Base-by-base conservation (phyloP, 2,113 vertebrate genomes). In the Atlantisia rogersi region DNA sequence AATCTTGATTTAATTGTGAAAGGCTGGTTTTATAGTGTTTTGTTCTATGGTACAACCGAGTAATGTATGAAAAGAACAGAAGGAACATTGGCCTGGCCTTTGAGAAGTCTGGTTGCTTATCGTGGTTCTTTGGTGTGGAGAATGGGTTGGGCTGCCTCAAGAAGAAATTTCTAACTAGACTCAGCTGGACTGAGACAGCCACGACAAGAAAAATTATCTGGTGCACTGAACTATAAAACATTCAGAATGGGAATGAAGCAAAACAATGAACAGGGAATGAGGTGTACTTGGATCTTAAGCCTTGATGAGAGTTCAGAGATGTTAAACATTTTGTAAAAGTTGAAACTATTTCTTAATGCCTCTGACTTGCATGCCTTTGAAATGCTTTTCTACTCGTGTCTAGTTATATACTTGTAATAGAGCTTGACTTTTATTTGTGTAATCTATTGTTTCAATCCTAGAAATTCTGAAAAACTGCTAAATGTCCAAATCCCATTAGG, bases 281-380 rank as follows among this genome's bases (percentile, higher is more conserved):
- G 32, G 83, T 94, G 50, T 50, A 52, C 50, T 93, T 91, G 90
- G 39, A 62, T 82, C 63, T 92, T 86, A 83, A 96, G 37, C 50
- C 67, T 84, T 88, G 64, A 76, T 80, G 76, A 74, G 35, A 78
- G 44, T 86, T 88, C 77, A 75, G 62, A 85, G 92, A 53, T 76
- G 24, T 48, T 67, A 32, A 74, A 35, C 7, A 42, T 94, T 94
- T 65, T 96, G 70, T 58, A 70, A 16, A 78, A 80, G 42, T 84
- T 95, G 35, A 60, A 68, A 56, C 52, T 94, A 26, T 60, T 90
- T 95, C 71, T 86, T 83, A 83, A 80, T 85, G 24, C n/a, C 44
- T 90, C 32, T 90, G 73, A 82, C 22, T 79, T 68, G 8, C 37
- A 42, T 64, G 46, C 18, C 69, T 70, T 77, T 86, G 53, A 64